Conservation (phyloP, 2,888 invertebrate genomes). For the Thereva unica region DNA sequence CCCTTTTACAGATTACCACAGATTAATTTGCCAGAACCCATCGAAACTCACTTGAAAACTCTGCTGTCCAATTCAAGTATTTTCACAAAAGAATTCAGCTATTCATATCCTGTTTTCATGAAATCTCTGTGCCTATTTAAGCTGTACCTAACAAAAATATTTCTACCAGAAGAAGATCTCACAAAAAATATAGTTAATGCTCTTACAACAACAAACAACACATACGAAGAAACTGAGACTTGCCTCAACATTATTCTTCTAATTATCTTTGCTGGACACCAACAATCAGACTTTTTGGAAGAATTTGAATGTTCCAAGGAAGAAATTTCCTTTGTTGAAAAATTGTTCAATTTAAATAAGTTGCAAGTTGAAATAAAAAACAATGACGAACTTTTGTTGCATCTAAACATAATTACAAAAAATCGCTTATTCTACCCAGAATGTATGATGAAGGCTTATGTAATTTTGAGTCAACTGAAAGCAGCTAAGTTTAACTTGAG, state of each 20-base stretch:
- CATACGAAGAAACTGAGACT: slow-evolving; percentile 32
- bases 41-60: background rate
- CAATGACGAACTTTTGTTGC: background rate
- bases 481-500: background rate
- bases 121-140: slow-evolving; percentile 19
- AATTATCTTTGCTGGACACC: background rate
- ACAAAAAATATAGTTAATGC: background rate
- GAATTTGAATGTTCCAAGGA: slow-evolving; percentile 10
- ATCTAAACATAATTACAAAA: too few species aligned
- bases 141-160: background rate
- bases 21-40: background rate
- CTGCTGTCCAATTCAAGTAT: background rate
- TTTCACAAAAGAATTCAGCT: background rate
- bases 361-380: background rate
- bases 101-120: background rate
- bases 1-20: background rate
- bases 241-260: slow-evolving; percentile 27
- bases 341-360: background rate
- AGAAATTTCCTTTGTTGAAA: slow-evolving; percentile 27
- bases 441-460: slow-evolving; percentile 34
- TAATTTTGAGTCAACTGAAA: slow-evolving; percentile 30
- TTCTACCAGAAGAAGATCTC: background rate
- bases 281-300: background rate
- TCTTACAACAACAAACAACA: background rate
- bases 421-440: slow-evolving; percentile 25